Evolutionary conservation across 2,888 invertebrate genomes (phyloP), one percentile per base, ranked within the genome.

Genomic region (Acrobasis repandana): DNA sequence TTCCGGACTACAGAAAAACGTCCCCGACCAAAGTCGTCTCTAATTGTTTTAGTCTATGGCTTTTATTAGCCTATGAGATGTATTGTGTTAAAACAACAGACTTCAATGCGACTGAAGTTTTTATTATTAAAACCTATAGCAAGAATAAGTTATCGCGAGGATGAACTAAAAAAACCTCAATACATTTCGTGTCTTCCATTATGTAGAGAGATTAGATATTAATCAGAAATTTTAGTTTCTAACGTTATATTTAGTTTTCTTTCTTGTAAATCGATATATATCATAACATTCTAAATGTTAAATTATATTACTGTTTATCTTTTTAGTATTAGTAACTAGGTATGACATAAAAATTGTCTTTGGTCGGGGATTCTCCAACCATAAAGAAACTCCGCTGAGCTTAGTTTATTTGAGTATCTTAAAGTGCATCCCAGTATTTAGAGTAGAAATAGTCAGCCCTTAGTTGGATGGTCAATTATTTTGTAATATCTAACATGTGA

Each of bases 361-460:
- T 59, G 61, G 61, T 47, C 46, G 59, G 38, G 43, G 43, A 38
- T 51, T 48, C 16, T 10, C 34, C 34, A 47, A 48, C 15, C 33
- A 14, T 43, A 38, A 54, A n/a, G 10, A 33, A 46, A 16, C 20
- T 56, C 16, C 38, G 50, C 63, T 67, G 71, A 73, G 81, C 80
- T 82, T 83, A 83, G 79, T 76, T 79, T 80, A 78, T 78, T 79
- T 76, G 75, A 79, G 77, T 76, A 75, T 71, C 76, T 81, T 83
- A 82, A 80, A 89, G 90, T 91, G 90, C 90, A 91, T 91, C 90
- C 90, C 90, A 90, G 90, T 90, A 83, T 82, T 85, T 72, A 71
- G 75, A 73, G 83, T 89, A 88, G 88, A 65, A 62, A 77, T 86
- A 88, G 87, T 72, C 69, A 47, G 52, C 34, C 34, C 56, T 63